A percentile compares a stretch with the other conserved stretches of the same genome.
These are phyloP conservation scores for Nysson spinosus DNA, from an alignment of 2,888 invertebrate species.

Conservation along the genomic window DNA sequence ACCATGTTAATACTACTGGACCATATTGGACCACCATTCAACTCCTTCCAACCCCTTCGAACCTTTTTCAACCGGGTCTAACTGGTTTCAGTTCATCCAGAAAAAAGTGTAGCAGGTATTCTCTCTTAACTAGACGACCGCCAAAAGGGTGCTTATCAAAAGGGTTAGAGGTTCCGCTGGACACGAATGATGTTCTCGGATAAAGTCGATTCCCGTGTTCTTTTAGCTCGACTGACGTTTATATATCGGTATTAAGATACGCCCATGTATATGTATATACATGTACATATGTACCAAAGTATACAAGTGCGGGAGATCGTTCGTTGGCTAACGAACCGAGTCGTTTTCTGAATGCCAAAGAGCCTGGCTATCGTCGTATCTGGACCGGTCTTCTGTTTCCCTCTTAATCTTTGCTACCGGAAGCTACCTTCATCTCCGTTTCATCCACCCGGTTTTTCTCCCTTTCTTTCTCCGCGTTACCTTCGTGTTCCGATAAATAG, in stretches of 20 bases:
- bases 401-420: constrained; percentile 59
- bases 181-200: not conserved
- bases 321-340: constrained; percentile 68
- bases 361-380: constrained; percentile 54
- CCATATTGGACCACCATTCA: constrained; percentile 18
- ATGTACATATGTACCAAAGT: not conserved
- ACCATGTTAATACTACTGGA: constrained; percentile 8
- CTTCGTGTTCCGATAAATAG: constrained; percentile 55
- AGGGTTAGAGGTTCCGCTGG: constrained; percentile 1
- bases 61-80: constrained; percentile 18
- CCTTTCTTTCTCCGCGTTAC: constrained; percentile 48
- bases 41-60: constrained; percentile 15
- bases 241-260: constrained; percentile 14
- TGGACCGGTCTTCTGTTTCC: constrained; percentile 27
- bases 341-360: constrained; percentile 70
- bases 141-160: not conserved
- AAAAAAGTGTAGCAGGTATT: constrained; percentile 29
- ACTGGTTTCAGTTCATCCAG: constrained; percentile 10
- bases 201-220: not conserved
- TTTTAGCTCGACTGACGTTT: not conserved
- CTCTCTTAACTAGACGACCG: constrained; percentile 26
- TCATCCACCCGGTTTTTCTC: too few relatives aligned
- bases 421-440: too few relatives aligned
- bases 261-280: not conserved
- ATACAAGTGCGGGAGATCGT: constrained; percentile 26